Evolutionary conservation across 2,888 invertebrate species (phyloP).

Genomic region (Cheilosia grossa): DNA sequence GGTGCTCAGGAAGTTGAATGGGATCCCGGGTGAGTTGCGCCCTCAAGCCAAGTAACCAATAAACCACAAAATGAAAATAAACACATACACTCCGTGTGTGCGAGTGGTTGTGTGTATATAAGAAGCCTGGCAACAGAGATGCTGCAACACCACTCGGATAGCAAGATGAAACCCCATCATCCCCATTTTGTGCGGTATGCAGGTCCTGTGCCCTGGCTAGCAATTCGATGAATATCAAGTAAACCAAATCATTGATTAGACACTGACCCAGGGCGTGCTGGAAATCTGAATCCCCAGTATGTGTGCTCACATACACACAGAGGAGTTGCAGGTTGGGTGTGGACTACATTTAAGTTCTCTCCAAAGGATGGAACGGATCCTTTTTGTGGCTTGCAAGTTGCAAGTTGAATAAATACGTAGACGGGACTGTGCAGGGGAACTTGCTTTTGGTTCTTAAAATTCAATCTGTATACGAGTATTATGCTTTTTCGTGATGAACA

Average conservation of each 20-base stretch:
- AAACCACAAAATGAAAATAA: slow-evolving; percentile 60
- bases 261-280: slow-evolving; percentile 23
- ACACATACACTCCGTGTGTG: slow-evolving; percentile 25
- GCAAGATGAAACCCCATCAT: background rate
- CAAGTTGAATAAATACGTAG: slow-evolving; percentile 50
- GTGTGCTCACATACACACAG: background rate
- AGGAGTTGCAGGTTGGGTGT: background rate
- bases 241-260: slow-evolving; percentile 67
- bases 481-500: slow-evolving; percentile 9
- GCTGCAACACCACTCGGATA: background rate
- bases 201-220: background rate
- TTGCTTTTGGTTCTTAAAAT: slow-evolving; percentile 35
- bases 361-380: slow-evolving; percentile 34
- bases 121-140: slow-evolving; percentile 7
- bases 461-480: slow-evolving; percentile 22
- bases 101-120: background rate
- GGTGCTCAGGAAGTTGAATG: slow-evolving; percentile 15
- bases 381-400: slow-evolving; percentile 59
- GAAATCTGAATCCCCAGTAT: slow-evolving; percentile 17
- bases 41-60: slow-evolving; percentile 64
- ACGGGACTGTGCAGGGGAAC: background rate
- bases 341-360: slow-evolving; percentile 39
- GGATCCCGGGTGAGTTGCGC: slow-evolving; percentile 35
- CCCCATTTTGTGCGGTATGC: background rate
- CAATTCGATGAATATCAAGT: slow-evolving; percentile 59